Conservation (phyloP, 2,113 vertebrate genomes). For the Symphodus melops region DNA sequence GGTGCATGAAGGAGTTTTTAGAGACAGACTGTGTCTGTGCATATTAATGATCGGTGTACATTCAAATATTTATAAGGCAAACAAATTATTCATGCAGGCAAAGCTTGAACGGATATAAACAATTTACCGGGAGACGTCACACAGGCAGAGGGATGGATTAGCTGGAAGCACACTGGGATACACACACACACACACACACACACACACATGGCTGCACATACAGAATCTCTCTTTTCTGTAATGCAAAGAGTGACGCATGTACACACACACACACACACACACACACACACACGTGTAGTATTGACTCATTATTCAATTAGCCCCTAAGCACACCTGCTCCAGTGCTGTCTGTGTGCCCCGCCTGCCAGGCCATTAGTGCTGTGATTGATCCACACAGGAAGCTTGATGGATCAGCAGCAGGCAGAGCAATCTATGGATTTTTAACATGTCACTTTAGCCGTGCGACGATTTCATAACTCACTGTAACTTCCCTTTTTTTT, state of each 20-base stretch:
- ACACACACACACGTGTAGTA: conserved; percentile 53
- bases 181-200: conserved; percentile 26
- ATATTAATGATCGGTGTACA: conserved; percentile 83
- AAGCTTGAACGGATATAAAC: conserved; percentile 84
- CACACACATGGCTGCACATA: conserved; percentile 41
- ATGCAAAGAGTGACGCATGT: conserved; percentile 48
- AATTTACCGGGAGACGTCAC: conserved; percentile 82
- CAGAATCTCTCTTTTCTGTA: conserved; percentile 64
- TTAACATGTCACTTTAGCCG: conserved; percentile 27
- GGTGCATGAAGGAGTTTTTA: conserved; percentile 49
- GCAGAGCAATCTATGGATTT: conserved; percentile 48
- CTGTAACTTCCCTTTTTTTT: neutral
- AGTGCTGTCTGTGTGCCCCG: conserved; percentile 64
- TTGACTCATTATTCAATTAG: conserved; percentile 85
- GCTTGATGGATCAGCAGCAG: conserved; percentile 49
- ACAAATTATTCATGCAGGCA: conserved; percentile 85
- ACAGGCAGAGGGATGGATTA: conserved; percentile 78
- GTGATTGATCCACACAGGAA: conserved; percentile 84
- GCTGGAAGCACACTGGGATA: conserved; percentile 62
- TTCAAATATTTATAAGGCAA: conserved; percentile 86
- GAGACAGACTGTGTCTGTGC: conserved; percentile 74
- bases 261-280: neutral
- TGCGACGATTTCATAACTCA: conserved; percentile 23
- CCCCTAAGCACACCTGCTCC: conserved; percentile 81
- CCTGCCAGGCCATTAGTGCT: conserved; percentile 77